Evolutionary conservation across 2,888 invertebrate species (phyloP).

Genomic region (Acleris sparsana): DNA sequence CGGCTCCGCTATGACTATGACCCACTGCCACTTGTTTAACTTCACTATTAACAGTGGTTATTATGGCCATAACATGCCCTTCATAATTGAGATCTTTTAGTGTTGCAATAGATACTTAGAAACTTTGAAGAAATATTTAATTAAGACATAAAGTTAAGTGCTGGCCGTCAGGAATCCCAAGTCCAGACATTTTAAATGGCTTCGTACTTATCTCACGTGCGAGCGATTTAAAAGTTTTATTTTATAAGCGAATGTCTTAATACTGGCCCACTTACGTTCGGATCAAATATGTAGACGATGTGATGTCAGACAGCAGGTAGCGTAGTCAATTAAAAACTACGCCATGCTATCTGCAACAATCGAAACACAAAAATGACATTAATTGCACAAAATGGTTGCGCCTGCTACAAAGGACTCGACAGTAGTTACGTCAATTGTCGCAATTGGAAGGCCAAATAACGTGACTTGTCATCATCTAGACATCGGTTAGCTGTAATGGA

Average conservation of each 20-base stretch:
- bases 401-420: conserved; percentile 14
- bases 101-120: conserved; percentile 12
- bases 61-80: conserved; percentile 28
- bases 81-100: conserved; percentile 20
- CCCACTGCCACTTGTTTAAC: conserved; percentile 54
- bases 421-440: conserved; percentile 6
- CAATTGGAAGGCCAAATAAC: conserved; percentile 11
- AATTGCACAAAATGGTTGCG: conserved; percentile 11
- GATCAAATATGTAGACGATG: conserved; percentile 28
- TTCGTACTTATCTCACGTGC: neutral
- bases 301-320: conserved; percentile 43
- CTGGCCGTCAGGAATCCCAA: neutral
- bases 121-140: conserved; percentile 24
- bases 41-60: conserved; percentile 25
- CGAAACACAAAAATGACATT: conserved; percentile 39
- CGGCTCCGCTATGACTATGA: conserved; percentile 50
- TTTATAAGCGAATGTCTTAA: neutral
- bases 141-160: conserved; percentile 13
- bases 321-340: conserved; percentile 48
- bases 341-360: conserved; percentile 68
- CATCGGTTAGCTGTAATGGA: conserved; percentile 3
- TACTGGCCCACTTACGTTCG: conserved; percentile 24
- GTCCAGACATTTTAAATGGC: neutral
- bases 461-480: conserved; percentile 13
- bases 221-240: neutral